phyloP scores from a whole-genome alignment of 2,888 invertebrate species.

The Heliconius ethilla region DNA sequence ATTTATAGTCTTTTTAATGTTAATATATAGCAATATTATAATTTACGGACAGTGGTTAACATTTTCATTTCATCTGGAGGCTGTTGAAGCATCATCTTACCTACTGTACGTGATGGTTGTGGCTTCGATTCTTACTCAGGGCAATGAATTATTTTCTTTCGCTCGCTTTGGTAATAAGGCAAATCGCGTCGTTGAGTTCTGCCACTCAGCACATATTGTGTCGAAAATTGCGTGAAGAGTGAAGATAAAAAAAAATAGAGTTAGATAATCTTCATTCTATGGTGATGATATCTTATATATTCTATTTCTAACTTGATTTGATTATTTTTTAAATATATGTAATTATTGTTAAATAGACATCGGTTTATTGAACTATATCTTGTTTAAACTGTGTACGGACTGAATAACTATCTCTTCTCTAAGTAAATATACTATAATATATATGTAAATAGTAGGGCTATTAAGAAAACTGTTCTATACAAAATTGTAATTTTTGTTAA shows the following conservation, averaged over 20 bases:
- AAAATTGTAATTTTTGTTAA: no score
- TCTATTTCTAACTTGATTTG: not conserved
- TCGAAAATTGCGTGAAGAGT: no score
- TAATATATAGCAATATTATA: not conserved
- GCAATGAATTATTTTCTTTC: not conserved
- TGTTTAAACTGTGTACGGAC: not conserved
- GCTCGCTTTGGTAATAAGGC: not conserved
- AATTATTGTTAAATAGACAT: conserved; percentile 12
- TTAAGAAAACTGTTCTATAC: not conserved
- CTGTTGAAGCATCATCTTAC: not conserved
- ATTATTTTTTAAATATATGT: not conserved
- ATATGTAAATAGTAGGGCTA: not conserved
- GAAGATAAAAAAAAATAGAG: not conserved
- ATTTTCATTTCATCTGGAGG: no score
- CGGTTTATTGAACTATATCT: not conserved
- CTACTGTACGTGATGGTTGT: not conserved
- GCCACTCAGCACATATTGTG: no score
- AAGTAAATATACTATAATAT: not conserved
- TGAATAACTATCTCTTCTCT: conserved; percentile 6
- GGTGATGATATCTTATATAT: not conserved
- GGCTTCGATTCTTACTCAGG: not conserved
- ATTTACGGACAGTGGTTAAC: not conserved
- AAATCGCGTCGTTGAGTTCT: no score
- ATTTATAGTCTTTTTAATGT: not conserved
- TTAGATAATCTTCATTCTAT: not conserved